A percentile compares a stretch with the other conserved stretches of the same genome.
Evolutionary conservation across 2,888 invertebrate species (phyloP).

Genomic region (Pristionchus maxplancki): DNA sequence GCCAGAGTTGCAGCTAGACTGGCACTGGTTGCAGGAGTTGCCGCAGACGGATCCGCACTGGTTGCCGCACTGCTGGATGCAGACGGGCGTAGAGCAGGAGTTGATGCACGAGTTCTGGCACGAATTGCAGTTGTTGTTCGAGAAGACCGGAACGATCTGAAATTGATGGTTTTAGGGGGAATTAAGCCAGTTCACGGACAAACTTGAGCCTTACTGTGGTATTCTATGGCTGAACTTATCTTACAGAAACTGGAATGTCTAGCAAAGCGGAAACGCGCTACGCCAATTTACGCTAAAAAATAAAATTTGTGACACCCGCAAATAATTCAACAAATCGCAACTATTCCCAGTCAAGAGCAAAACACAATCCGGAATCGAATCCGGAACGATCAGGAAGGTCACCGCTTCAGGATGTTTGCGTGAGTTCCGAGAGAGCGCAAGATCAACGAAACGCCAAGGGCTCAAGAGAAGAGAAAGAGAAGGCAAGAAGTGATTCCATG

Average conservation of each 20-base stretch:
- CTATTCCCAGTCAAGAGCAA: too few relatives aligned
- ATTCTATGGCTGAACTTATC: too few relatives aligned
- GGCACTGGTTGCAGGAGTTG: constrained; percentile 57
- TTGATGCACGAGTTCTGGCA: constrained; percentile 19
- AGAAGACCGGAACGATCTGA: constrained; percentile 5
- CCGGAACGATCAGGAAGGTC: too few relatives aligned
- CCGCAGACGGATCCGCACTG: constrained; percentile 41
- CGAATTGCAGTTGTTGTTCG: constrained; percentile 20
- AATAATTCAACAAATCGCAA: too few relatives aligned
- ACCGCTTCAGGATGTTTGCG: background rate
- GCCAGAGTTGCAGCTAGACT: constrained; percentile 58
- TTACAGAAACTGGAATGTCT: too few relatives aligned
- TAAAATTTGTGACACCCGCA: too few relatives aligned
- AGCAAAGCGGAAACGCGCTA: too few relatives aligned
- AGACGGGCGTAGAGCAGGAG: constrained; percentile 44
- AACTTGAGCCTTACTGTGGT: too few relatives aligned
- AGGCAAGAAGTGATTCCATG: background rate
- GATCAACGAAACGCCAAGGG: background rate
- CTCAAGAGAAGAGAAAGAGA: background rate
- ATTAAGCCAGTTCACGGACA: too few relatives aligned
- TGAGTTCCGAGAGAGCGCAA: background rate
- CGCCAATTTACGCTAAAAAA: too few relatives aligned
- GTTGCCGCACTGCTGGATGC: constrained; percentile 36
- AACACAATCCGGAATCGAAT: too few relatives aligned
- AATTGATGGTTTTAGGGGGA: background rate